Evolutionary conservation across 2,797 vertebrate species (phyloP), one percentile per base, ranked within the genome.

Genomic region (Gadopsis marmoratus): DNA sequence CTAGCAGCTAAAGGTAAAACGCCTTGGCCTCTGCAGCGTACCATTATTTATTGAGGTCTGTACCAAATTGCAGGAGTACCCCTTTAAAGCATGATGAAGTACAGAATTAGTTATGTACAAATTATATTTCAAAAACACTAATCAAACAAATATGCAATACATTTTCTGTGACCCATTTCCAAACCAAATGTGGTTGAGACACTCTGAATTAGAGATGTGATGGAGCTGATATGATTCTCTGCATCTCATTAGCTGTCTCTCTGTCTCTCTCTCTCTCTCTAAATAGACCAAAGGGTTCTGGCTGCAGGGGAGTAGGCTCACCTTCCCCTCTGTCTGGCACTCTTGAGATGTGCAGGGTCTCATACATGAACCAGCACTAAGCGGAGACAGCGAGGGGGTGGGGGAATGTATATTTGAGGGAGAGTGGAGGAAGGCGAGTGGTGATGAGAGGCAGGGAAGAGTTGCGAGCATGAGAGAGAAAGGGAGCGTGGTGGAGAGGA

Each of bases 291-390:
- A 75, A 79, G 35, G 26, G 7, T 26, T 47, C 19, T 53, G 65
- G 33, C 71, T 63, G 62, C 58, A 33, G 23, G 26, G 39, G 33
- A 71, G 47, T 64, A 50, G 62, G 64, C 71, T 81, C 69, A 80
- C 61, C 71, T 68, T 70, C 76, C 68, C 35, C 23, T 75, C 55
- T 63, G 51, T 74, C 62, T 81, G 78, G 78, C 70, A 84, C 43
- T 48, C 33, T 48, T 67, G 65, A 83, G 65, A 74, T 65, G 41
- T 76, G 68, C 72, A 76, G 50, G 50, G 74, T 75, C 73, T 77
- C 37, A 65, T n/a, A 64, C 70, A 66, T 65, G 53, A 78, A 65
- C 64, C 47, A 61, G 45, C 31, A 64, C 47, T 63, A 71, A 68
- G 66, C 61, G 26, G 35, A 82, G 63, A 54, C 41, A 47, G 65